Conservation (phyloP, 2,888 invertebrate species). For the Apomyelois bistriatella region DNA sequence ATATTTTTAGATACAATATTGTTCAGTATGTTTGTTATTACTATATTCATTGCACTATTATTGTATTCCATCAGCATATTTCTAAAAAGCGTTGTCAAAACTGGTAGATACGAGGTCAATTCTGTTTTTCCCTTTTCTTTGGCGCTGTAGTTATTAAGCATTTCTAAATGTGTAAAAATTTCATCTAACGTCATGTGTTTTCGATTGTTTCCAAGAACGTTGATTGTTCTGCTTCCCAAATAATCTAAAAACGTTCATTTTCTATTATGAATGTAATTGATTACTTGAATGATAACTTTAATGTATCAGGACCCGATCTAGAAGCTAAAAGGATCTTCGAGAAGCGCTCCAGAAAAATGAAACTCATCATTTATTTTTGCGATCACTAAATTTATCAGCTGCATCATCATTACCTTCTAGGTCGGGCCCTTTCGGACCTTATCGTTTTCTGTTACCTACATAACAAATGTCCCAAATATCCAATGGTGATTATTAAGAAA, state of each 20-base stretch:
- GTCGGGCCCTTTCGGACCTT: background rate
- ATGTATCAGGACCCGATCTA: background rate
- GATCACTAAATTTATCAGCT: no score
- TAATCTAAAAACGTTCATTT: conserved; percentile 38
- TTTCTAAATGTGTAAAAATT: conserved; percentile 50
- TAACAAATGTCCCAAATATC: conserved; percentile 11
- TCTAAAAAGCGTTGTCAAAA: conserved; percentile 47
- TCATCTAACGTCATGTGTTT: conserved; percentile 58
- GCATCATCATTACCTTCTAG: no score
- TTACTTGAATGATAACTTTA: background rate
- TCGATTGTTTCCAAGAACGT: conserved; percentile 42
- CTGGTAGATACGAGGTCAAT: conserved; percentile 38
- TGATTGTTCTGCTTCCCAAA: conserved; percentile 43
- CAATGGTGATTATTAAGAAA: background rate
- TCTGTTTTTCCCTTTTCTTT: conserved; percentile 41
- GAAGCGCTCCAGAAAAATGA: no score
- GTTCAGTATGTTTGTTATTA: conserved; percentile 52
- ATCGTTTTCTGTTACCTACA: conserved; percentile 15
- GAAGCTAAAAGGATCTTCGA: no score
- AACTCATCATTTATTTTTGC: no score
- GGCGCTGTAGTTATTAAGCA: conserved; percentile 45
- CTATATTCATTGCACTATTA: conserved; percentile 59
- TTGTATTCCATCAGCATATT: conserved; percentile 53
- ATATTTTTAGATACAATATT: conserved; percentile 47
- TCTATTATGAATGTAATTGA: background rate